Evolutionary conservation across 2,113 vertebrate genomes (phyloP), one percentile per base, ranked within the genome.

Genomic region (Centrocercus urophasianus): DNA sequence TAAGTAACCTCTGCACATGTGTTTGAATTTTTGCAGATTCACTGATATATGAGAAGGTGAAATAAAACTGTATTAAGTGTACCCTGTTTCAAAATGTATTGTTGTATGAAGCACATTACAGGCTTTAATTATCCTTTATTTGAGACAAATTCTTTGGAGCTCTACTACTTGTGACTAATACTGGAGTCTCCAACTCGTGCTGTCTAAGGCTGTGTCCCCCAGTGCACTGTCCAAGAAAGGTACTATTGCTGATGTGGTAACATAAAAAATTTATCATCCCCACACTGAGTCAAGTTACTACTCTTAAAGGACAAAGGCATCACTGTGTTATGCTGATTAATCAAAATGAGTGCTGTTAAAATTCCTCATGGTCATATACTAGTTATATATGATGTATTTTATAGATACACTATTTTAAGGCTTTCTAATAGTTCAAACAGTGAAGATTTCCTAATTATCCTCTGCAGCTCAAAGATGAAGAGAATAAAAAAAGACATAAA

Each of bases 291-390:
- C 69, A 83, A 74, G 89, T 95, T 93, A 78, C 57, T 86, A 2
- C 69, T 85, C 85, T 85, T 93, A 18, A 87, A 93, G 79, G 75
- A 90, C 78, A 64, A 91, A 83, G 52, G 27, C 65, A 65, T n/a
- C 64, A 77, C 40, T 81, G 75, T 93, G 38, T 83, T 91, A 86
- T 61, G 72, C 65, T 81, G 60, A 57, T 89, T 93, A 95, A 95
- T 85, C 88, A 88, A 90, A 93, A 88, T 60, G 75, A 93, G 79
- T 91, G 87, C 69, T 93, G 83, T 86, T 94, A 95, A 95, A 95
- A 95, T 83, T 52, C 42, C 66, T 93, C 47, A 32, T 67, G 85
- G 77, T 86, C 47, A 36, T 67, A 73, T 85, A 93, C 80, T 89
- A 75, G 61, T 87, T 93, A 86, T 66, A 75, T 86, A 12, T 56